Evolutionary conservation across 2,888 invertebrate genomes (phyloP).

Genomic region (Lycaena phlaeas): DNA sequence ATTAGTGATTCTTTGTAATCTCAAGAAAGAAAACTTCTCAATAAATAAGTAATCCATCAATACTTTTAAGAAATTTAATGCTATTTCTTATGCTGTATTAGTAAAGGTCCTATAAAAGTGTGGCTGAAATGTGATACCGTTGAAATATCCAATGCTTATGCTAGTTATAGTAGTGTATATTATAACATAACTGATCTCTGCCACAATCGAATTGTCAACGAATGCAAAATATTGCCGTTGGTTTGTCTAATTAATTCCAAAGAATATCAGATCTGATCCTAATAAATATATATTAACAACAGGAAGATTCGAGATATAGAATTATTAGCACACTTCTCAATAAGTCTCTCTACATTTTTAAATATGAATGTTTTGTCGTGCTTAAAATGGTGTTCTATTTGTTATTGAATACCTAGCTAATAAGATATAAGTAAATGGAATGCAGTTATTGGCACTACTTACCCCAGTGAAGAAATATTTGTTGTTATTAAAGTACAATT

Average conservation of each 20-base stretch:
- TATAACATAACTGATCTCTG: slow-evolving; percentile 51
- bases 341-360: slow-evolving; percentile 75
- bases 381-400: slow-evolving; percentile 75
- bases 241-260: slow-evolving; percentile 46
- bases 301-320: slow-evolving; percentile 61
- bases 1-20: slow-evolving; percentile 64
- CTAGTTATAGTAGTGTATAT: slow-evolving; percentile 44
- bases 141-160: slow-evolving; percentile 56
- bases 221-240: slow-evolving; percentile 39
- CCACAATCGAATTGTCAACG: slow-evolving; percentile 66
- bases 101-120: slow-evolving; percentile 33
- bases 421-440: slow-evolving; percentile 67
- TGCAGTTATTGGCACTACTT: slow-evolving; percentile 73
- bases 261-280: slow-evolving; percentile 57
- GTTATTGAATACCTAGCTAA: slow-evolving; percentile 72
- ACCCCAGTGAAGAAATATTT: slow-evolving; percentile 32
- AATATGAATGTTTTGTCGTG: slow-evolving; percentile 75
- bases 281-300: slow-evolving; percentile 43
- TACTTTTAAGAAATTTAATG: slow-evolving; percentile 43
- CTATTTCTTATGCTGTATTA: slow-evolving; percentile 40
- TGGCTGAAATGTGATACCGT: slow-evolving; percentile 64
- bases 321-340: slow-evolving; percentile 74
- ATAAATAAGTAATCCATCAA: slow-evolving; percentile 44
- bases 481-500: slow-evolving; percentile 24
- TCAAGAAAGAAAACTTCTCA: slow-evolving; percentile 53